Conservation (phyloP, 1,140 invertebrate species). For the Lanistes nyassanus region DNA sequence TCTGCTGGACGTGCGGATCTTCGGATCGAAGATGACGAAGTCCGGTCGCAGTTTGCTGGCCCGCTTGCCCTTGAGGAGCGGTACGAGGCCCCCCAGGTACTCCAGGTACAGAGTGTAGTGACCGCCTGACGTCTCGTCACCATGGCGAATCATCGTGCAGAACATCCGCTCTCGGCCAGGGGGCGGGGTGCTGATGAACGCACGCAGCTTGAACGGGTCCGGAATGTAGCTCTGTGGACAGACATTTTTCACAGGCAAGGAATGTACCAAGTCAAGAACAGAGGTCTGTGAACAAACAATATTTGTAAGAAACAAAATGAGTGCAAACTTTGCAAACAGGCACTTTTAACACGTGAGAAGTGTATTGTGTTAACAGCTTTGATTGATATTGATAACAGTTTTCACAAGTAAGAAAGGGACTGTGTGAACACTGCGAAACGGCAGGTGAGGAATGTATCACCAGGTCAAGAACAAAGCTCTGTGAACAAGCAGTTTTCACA, state of each 20-base stretch:
- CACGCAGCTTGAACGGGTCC: slow-evolving; percentile 84
- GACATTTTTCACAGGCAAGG: neutral
- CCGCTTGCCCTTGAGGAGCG: slow-evolving; percentile 92
- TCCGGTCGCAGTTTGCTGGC: slow-evolving; percentile 97
- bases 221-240: slow-evolving; percentile 88
- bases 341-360: no score
- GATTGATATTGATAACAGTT: no score
- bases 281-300: no score
- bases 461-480: no score
- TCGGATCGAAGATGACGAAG: slow-evolving; percentile 97
- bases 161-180: slow-evolving; percentile 84
- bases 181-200: slow-evolving; percentile 93
- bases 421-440: no score
- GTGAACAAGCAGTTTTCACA: no score
- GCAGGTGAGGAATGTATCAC: no score
- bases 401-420: no score
- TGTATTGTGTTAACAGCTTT: no score
- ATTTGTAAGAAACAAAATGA: no score
- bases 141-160: slow-evolving; percentile 96
- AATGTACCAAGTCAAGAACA: neutral
- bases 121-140: slow-evolving; percentile 80
- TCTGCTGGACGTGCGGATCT: slow-evolving; percentile 54
- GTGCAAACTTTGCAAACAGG: no score
- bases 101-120: slow-evolving; percentile 95
- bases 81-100: slow-evolving; percentile 95